Evolutionary conservation across 92 coral and sea anemone species (phyloP), one percentile per base, ranked within the genome.

Genomic region (Epizoanthus stellaris): DNA sequence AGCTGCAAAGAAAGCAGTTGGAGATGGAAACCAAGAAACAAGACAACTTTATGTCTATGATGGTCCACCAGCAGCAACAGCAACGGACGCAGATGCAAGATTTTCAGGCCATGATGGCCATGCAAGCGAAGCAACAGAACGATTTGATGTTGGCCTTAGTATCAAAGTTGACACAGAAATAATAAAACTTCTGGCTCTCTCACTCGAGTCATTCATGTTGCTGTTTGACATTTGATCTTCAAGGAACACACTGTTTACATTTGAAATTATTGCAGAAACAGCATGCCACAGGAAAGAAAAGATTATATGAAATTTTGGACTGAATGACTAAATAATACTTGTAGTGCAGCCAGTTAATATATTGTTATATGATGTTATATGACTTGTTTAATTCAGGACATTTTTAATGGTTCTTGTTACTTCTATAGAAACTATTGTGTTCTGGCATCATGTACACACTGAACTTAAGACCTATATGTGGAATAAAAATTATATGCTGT

Each of bases 81-180:
- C 59, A 82, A 70, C 87, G 57, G n/a, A 47, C 62, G 13, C 87
- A 82, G 59, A 82, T 82, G 80, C 87, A 82, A 45, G 87, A 57
- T 5, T 70, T 70, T 67, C 77, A 70, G 49, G 80, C 87, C 36
- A 54, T 69, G 86, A 82, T 82, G 86, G 73, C 67, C 23, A 53
- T 56, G 54, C 86, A 82, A 53, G 19, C 58, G 63, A 69, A 70
- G 69, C 86, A 67, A 47, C 86, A 70, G 54, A 62, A 61, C 36
- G 83, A 79, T 79, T 36, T 79, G 77, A 81, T 68, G 86, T 40
- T 81, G 43, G 85, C 70, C 75, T 75, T 82, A 68, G 45, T 82
- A 15, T 47, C 76, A 47, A 82, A 70, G 67, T 69, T 82, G 21
- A 16, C 63, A 47, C 61, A 45, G 56, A 82, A 82, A 63, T 59